Percentiles rank a stretch among this genome's conserved stretches.
phyloP scores from a whole-genome alignment of 2,888 invertebrate species.

The Exephanes ischioxanthus region DNA sequence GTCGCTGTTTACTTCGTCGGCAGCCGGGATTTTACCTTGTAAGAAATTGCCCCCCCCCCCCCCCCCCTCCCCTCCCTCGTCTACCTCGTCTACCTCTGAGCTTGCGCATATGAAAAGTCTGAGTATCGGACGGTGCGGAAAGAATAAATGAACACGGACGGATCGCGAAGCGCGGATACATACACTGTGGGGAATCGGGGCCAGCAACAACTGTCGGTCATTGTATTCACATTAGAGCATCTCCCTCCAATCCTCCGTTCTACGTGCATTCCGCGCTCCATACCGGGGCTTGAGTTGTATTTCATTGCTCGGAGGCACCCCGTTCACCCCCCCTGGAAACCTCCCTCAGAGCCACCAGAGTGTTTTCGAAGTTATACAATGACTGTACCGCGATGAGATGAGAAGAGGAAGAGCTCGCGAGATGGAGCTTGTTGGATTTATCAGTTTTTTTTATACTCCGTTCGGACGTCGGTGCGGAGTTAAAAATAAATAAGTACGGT shows the following conservation, averaged over 20 bases:
- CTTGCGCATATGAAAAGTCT: constrained; percentile 1
- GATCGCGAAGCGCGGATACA: constrained; percentile 1
- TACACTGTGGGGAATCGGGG: constrained; percentile 44
- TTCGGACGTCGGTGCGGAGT: neutral
- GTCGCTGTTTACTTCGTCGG: constrained; percentile 17
- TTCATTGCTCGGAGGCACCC: constrained; percentile 66
- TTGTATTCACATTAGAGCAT: constrained; percentile 78
- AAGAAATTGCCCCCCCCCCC: constrained; percentile 12
- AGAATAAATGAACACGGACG: constrained; percentile 17
- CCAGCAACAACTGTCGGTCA: constrained; percentile 78
- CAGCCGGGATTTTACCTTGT: constrained; percentile 28
- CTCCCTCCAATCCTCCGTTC: constrained; percentile 63
- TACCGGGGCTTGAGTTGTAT: constrained; percentile 73
- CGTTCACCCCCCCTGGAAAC: constrained; percentile 19
- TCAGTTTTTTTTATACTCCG: neutral
- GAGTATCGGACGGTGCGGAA: neutral
- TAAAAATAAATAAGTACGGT: constrained; percentile 5
- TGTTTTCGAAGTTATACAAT: constrained; percentile 21
- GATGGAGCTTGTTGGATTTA: constrained; percentile 19
- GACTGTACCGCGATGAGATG: neutral
- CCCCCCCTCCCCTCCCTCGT: neutral
- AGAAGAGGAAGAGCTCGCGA: constrained; percentile 6
- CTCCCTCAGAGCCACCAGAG: neutral
- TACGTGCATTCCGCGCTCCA: constrained; percentile 45
- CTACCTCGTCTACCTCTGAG: neutral